These are phyloP conservation scores for Astropecten irregularis DNA, from an alignment of 53 echinoderm and acorn worm species.

Conservation along the genomic window DNA sequence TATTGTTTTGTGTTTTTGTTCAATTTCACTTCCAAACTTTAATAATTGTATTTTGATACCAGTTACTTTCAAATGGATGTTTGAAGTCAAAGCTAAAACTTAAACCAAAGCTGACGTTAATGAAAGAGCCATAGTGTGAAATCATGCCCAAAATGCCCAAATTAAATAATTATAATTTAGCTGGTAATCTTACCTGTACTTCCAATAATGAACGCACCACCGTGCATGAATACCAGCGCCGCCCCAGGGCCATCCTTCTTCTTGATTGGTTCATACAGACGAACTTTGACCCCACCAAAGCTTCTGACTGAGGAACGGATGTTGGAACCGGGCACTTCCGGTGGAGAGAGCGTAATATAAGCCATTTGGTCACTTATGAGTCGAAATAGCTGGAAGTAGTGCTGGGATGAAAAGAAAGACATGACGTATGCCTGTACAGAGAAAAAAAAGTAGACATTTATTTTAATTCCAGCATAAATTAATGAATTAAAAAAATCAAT, in stretches of 20 bases:
- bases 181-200: constrained; percentile 45
- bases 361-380: not conserved
- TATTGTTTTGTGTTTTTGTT: too few relatives aligned
- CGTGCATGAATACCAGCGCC: constrained; percentile 68
- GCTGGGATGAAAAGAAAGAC: constrained; percentile 29
- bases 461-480: not conserved
- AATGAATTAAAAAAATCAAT: not conserved
- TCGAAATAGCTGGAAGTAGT: constrained; percentile 1
- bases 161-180: too few relatives aligned
- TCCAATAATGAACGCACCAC: constrained; percentile 70
- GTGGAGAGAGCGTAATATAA: not conserved
- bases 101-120: too few relatives aligned
- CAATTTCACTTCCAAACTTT: too few relatives aligned
- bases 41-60: too few relatives aligned
- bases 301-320: constrained; percentile 47
- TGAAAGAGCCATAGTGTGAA: too few relatives aligned
- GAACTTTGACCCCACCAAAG: constrained; percentile 68
- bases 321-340: constrained; percentile 62
- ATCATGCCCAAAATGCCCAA: too few relatives aligned
- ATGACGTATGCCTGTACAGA: not conserved
- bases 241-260: constrained; percentile 21
- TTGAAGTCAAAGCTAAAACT: too few relatives aligned
- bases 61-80: too few relatives aligned
- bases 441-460: not conserved
- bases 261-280: constrained; percentile 63